Base-by-base conservation (phyloP, 2,888 invertebrate species). In the Drosophila buzzatii region DNA sequence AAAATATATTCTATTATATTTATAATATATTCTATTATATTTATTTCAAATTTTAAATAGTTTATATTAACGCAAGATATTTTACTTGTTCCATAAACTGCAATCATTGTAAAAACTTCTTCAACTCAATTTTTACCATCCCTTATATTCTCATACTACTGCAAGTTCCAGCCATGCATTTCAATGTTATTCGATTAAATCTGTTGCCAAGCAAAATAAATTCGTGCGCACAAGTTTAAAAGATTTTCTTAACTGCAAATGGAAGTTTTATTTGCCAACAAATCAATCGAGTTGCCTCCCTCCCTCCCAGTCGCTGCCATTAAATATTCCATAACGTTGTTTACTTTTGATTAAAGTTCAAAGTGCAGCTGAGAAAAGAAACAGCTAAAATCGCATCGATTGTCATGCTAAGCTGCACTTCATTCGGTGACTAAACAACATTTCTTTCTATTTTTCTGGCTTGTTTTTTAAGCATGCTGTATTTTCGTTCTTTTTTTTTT, bases 331-430 rank as follows among this genome's bases (percentile, higher is more conserved):
- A 51, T 39, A 52, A 52, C 49, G 20, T 23, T 60, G 57, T 58
- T 79, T 74, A 45, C 35, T 60, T 69, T 74, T 64, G 60, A 76
- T 79, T 53, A 60, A 69, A 64, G 75, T 58, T 57, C 52, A 67
- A 60, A 56, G 53, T 23, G 53, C 57, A 59, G 20, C 37, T 35
- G 73, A 55, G n/a, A 23, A 42, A 14, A 62, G 56, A 56, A 70
- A 33, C 59, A 51, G 42, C 64, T 52, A 53, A 76, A 70, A 55
- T 56, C 64, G 39, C 82, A 85, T 80, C 84, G 84, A 83, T 89
- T 83, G 84, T 73, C 82, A 74, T 77, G 77, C 77, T 66, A 73
- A 76, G 65, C 66, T 67, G 76, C 64, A 76, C 61, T 79, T 58
- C 76, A 70, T 70, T 62, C 49, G 41, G 59, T 44, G 45, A 60